A percentile compares a stretch with the other conserved stretches of the same genome.
phyloP scores from a whole-genome alignment of 2,113 vertebrate species.

The Gymnobelideus leadbeateri region DNA sequence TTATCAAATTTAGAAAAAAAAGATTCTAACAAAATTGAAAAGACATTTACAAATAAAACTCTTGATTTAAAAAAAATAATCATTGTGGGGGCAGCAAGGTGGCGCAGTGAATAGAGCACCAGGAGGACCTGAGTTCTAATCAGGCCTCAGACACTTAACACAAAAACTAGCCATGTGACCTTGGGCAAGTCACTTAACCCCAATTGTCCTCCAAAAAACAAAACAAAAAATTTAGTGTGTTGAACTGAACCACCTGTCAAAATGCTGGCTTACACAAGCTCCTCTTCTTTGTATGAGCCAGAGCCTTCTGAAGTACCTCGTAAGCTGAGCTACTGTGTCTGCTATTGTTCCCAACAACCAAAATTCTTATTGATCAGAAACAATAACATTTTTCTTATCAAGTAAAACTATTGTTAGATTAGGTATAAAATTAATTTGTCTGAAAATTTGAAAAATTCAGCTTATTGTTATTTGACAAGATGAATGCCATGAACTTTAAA shows the following conservation, averaged over 20 bases:
- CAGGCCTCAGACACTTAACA: too few relatives aligned
- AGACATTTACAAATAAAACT: background rate
- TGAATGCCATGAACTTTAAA: background rate
- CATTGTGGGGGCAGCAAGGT: too few relatives aligned
- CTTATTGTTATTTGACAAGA: background rate
- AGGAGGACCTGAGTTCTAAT: too few relatives aligned
- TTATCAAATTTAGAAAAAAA: background rate
- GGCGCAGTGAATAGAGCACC: too few relatives aligned
- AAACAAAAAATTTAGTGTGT: background rate
- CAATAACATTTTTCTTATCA: background rate
- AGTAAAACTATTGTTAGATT: background rate
- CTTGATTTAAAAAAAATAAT: background rate
- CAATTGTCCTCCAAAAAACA: too few relatives aligned
- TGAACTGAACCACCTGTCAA: background rate
- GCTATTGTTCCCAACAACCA: background rate
- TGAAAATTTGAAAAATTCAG: background rate
- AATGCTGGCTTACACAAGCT: background rate
- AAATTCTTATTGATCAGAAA: background rate
- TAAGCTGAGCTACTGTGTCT: background rate
- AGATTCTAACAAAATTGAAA: background rate
- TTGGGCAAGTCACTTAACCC: too few relatives aligned
- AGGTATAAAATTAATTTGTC: background rate
- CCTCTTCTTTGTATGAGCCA: background rate
- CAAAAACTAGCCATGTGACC: too few relatives aligned
- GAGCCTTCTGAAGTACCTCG: background rate